Conservation (phyloP, 2,888 invertebrate species). For the Drosophila leonis region DNA sequence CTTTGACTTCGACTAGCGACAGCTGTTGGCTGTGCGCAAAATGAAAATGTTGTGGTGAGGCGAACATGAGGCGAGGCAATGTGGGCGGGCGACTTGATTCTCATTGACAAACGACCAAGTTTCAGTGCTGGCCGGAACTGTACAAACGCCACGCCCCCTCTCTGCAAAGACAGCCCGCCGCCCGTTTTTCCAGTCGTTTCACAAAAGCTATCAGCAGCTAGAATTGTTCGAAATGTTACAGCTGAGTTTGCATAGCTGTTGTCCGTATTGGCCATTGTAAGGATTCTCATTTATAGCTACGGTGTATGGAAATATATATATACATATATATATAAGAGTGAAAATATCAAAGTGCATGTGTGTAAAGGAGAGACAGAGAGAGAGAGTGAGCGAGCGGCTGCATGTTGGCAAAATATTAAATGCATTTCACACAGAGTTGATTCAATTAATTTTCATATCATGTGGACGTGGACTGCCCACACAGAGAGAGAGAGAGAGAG, state of each 20-base stretch:
- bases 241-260: slow-evolving; percentile 16
- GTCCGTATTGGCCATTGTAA: slow-evolving; percentile 13
- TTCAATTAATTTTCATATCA: slow-evolving; percentile 35
- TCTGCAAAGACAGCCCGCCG: background rate
- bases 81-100: slow-evolving; percentile 36
- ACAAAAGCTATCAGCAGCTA: slow-evolving; percentile 9
- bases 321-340: background rate
- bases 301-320: background rate
- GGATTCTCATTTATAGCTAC: slow-evolving; percentile 16
- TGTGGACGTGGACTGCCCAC: slow-evolving; percentile 9
- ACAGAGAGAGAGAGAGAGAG: background rate
- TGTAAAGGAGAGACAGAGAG: background rate
- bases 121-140: slow-evolving; percentile 40
- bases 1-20: slow-evolving; percentile 47
- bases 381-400: background rate
- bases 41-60: slow-evolving; percentile 36
- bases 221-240: slow-evolving; percentile 10
- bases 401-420: slow-evolving; percentile 12
- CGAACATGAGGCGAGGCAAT: background rate
- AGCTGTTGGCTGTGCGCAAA: slow-evolving; percentile 37
- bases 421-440: slow-evolving; percentile 34
- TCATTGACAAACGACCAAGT: slow-evolving; percentile 40
- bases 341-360: slow-evolving; percentile 2
- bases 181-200: background rate
- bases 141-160: background rate